Evolutionary conservation across 1,140 invertebrate species (phyloP).

Genomic region (Drosophila cardini): DNA sequence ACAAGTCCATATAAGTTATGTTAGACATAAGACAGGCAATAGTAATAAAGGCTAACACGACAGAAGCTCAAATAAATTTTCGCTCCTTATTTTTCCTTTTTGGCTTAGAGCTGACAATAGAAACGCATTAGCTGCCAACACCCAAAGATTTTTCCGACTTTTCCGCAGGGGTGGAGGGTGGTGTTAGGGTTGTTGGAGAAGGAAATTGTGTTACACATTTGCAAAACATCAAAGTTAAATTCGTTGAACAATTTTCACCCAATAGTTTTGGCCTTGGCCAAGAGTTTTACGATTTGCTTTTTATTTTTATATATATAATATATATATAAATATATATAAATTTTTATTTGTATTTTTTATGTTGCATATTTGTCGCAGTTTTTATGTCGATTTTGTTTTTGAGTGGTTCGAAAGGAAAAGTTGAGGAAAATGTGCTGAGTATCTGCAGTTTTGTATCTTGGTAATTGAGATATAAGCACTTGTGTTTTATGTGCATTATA

Average conservation of each 20-base stretch:
- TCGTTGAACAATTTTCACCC: slow-evolving; percentile 28
- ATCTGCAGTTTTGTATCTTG: slow-evolving; percentile 48
- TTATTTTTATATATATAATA: slow-evolving; percentile 53
- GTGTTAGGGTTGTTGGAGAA: not conserved
- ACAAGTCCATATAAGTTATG: slow-evolving; percentile 66
- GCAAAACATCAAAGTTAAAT: slow-evolving; percentile 19
- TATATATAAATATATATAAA: no score
- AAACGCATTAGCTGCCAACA: slow-evolving; percentile 64
- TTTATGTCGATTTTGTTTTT: slow-evolving; percentile 61
- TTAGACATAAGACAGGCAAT: slow-evolving; percentile 62
- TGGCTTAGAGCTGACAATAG: slow-evolving; percentile 66
- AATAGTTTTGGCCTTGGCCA: slow-evolving; percentile 31
- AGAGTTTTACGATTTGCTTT: slow-evolving; percentile 23
- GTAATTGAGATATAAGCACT: slow-evolving; percentile 39
- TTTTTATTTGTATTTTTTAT: slow-evolving; percentile 62
- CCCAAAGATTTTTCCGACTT: not conserved
- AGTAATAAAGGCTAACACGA: slow-evolving; percentile 70
- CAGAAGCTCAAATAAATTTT: slow-evolving; percentile 70
- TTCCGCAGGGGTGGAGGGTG: not conserved
- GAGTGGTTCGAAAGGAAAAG: slow-evolving; percentile 40
- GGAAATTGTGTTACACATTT: slow-evolving; percentile 19
- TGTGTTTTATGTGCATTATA: slow-evolving; percentile 31
- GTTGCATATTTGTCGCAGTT: slow-evolving; percentile 56
- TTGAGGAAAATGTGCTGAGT: not conserved
- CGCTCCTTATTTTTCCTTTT: slow-evolving; percentile 5